These are phyloP conservation scores for Microplitis manilae DNA, from an alignment of 2,888 invertebrate genomes.

Conservation along the genomic window DNA sequence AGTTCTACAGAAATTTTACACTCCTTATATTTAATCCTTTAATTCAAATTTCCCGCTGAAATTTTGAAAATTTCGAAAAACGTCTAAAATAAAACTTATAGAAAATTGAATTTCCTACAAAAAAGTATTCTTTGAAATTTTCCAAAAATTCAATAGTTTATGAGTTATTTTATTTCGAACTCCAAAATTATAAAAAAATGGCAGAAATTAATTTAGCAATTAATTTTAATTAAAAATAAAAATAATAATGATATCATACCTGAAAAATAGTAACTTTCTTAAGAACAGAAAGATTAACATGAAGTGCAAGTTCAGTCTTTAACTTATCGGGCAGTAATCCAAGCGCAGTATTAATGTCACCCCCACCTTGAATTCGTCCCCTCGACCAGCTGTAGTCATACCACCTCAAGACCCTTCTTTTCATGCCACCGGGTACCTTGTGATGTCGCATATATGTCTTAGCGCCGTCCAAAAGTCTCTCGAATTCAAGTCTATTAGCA, in stretches of 20 bases:
- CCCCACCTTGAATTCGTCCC: conserved; percentile 95
- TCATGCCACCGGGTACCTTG: conserved; percentile 96
- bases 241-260: conserved; percentile 74
- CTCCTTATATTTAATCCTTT: too few species aligned
- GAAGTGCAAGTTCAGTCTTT: conserved; percentile 95
- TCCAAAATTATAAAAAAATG: background rate
- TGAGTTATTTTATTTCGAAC: too few species aligned
- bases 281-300: conserved; percentile 94
- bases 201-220: background rate
- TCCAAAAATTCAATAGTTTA: too few species aligned
- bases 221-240: conserved; percentile 11
- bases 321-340: conserved; percentile 95
- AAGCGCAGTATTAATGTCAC: conserved; percentile 95
- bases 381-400: conserved; percentile 99
- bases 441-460: conserved; percentile 98
- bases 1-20: too few species aligned
- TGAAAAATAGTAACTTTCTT: conserved; percentile 85
- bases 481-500: conserved; percentile 95
- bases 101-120: too few species aligned
- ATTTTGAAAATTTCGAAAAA: too few species aligned
- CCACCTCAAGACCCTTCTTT: conserved; percentile 95
- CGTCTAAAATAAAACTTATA: too few species aligned
- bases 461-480: conserved; percentile 93
- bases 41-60: too few species aligned
- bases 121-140: too few species aligned